These are phyloP conservation scores for Herminia tarsipennalis DNA, from an alignment of 2,888 invertebrate genomes.

Conservation along the genomic window DNA sequence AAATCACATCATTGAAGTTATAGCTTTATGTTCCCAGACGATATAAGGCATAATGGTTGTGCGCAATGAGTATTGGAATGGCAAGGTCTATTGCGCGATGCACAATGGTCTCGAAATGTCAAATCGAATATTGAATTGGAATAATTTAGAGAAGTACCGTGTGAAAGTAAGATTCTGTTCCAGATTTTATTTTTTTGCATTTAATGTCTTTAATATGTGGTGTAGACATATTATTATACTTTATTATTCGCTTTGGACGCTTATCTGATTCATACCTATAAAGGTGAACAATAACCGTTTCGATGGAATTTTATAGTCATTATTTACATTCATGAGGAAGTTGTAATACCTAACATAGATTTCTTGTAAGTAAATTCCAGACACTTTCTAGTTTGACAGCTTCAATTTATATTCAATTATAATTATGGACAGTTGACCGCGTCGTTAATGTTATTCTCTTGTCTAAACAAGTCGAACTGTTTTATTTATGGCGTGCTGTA, in stretches of 20 bases:
- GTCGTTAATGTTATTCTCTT: conserved; percentile 11
- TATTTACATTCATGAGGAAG: too few relatives aligned
- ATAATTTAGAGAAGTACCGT: conserved; percentile 9
- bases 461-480: not conserved
- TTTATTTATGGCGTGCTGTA: conserved; percentile 1
- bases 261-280: too few relatives aligned
- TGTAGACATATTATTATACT: too few relatives aligned
- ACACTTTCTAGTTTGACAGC: too few relatives aligned
- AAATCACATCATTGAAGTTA: conserved; percentile 18
- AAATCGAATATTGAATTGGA: conserved; percentile 24
- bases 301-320: too few relatives aligned
- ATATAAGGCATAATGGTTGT: conserved; percentile 2
- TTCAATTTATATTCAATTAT: conserved; percentile 7
- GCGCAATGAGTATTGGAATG: conserved; percentile 35
- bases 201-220: not conserved
- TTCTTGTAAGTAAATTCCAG: too few relatives aligned
- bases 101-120: conserved; percentile 44
- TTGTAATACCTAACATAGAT: too few relatives aligned
- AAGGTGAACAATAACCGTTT: too few relatives aligned
- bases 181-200: not conserved
- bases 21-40: conserved; percentile 19
- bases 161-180: conserved; percentile 18
- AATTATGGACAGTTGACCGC: not conserved
- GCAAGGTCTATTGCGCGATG: conserved; percentile 49
- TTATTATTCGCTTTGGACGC: too few relatives aligned